phyloP scores from a whole-genome alignment of 2,888 invertebrate genomes.

The Sminthurinus aureus region DNA sequence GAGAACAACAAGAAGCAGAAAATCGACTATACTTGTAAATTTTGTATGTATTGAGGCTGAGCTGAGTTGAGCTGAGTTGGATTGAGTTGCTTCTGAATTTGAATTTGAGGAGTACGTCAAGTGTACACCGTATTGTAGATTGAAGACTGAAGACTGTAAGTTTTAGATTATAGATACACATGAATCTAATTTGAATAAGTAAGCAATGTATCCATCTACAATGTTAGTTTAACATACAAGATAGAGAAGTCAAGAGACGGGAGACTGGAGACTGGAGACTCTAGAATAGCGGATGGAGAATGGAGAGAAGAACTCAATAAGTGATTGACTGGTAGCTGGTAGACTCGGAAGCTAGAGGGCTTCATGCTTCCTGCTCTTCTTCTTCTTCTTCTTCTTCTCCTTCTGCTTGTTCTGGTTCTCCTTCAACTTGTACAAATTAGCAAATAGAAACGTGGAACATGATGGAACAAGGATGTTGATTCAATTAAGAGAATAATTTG shows the following conservation, averaged over 20 bases:
- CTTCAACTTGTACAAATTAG: constrained; percentile 19
- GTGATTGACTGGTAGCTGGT: constrained; percentile 34
- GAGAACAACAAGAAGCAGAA: background rate
- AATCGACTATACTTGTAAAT: background rate
- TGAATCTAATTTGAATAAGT: constrained; percentile 19
- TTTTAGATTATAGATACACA: background rate
- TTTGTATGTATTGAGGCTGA: too few relatives aligned
- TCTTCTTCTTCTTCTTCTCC: too few relatives aligned
- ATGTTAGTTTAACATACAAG: constrained; percentile 5
- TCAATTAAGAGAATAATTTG: constrained; percentile 38
- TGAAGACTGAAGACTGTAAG: background rate
- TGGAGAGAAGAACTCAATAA: constrained; percentile 19
- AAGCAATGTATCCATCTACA: constrained; percentile 7
- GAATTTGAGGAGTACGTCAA: background rate
- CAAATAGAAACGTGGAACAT: constrained; percentile 38
- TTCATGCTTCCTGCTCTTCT: constrained; percentile 24
- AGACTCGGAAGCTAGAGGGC: constrained; percentile 27
- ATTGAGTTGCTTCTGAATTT: too few relatives aligned
- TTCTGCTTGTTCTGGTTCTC: too few relatives aligned
- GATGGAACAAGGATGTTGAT: constrained; percentile 36
- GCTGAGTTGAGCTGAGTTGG: background rate
- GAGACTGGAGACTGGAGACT: background rate
- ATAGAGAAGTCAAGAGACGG: too few relatives aligned
- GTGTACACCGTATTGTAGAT: background rate
- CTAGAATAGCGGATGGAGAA: background rate